A percentile compares a stretch with the other conserved stretches of the same genome.
These are phyloP conservation scores for Vireo altiloquus DNA, from an alignment of 2,113 vertebrate species.

Conservation along the genomic window DNA sequence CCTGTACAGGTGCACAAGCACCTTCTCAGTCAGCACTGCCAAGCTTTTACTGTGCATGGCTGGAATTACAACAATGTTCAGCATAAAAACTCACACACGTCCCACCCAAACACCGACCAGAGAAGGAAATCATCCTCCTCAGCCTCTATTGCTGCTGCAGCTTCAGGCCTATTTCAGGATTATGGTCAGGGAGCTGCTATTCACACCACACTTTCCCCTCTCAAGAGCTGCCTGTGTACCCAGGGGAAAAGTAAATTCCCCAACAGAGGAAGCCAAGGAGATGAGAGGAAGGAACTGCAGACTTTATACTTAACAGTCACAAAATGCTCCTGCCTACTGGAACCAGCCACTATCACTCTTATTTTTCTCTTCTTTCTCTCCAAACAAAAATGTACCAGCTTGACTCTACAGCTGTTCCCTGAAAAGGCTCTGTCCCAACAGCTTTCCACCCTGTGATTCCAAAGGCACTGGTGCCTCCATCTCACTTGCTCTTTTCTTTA, in stretches of 20 bases:
- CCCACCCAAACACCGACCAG: background rate
- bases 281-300: background rate
- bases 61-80: background rate
- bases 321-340: background rate
- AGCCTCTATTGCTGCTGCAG: background rate
- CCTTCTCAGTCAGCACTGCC: background rate
- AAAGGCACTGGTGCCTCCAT: background rate
- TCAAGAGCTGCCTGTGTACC: background rate
- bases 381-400: background rate
- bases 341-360: background rate
- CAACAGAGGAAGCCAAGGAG: background rate
- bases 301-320: background rate
- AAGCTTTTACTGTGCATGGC: background rate
- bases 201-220: background rate
- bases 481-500: background rate
- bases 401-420: background rate
- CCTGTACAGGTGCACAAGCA: slow-evolving; percentile 38
- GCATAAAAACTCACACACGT: background rate
- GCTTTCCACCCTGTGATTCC: background rate
- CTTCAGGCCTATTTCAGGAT: background rate
- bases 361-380: background rate
- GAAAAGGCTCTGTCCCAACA: background rate
- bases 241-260: background rate
- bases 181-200: background rate
- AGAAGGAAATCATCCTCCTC: background rate